Evolutionary conservation across 2,797 vertebrate genomes (phyloP), one percentile per base, ranked within the genome.

Genomic region (Sebastes umbrosus): DNA sequence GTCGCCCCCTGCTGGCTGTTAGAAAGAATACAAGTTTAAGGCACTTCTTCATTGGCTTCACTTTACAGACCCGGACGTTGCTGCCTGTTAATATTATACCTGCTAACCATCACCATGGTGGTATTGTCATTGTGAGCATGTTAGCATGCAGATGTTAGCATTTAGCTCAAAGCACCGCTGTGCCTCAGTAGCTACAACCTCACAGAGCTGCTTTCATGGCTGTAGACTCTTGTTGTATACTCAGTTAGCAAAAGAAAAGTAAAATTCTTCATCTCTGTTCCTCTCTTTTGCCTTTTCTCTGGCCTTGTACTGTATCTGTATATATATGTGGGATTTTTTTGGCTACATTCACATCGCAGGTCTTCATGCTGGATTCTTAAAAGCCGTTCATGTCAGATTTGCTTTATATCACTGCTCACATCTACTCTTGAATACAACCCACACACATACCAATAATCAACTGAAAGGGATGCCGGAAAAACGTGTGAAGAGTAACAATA

Each of bases 11-110:
- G 36, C 36, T 39, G 36, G 36, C 12, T 13, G 11, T 39, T 39
- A 39, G 36, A 39, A 2, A 39, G 36, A 39, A 39, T 39, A 0
- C 36, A 39, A 39, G 36, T 13, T 39, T 39, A 39, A 39, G 36
- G 0, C 5, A 39, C 36, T 39, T 39, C 36, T 0, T 5, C 36
- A 39, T 39, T 39, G 36, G 36, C 36, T 39, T 39, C 36, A 5
- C 36, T 14, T 39, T 39, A 13, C 36, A 39, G 36, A 39, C 36
- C 36, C 36, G 36, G 36, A 14, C 36, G 12, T 39, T 39, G 36
- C 36, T 5, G 12, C 36, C 0, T 36, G 34, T 36, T 0, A 36
- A 36, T 0, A 39, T 39, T 39, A 39, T 39, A 39, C 36, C 36
- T 39, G 36, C 12, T 39, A 39, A 39, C 0, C 0, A 39, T 39